phyloP scores from a whole-genome alignment of 2,797 vertebrate species.

The Anguilla marmorata region DNA sequence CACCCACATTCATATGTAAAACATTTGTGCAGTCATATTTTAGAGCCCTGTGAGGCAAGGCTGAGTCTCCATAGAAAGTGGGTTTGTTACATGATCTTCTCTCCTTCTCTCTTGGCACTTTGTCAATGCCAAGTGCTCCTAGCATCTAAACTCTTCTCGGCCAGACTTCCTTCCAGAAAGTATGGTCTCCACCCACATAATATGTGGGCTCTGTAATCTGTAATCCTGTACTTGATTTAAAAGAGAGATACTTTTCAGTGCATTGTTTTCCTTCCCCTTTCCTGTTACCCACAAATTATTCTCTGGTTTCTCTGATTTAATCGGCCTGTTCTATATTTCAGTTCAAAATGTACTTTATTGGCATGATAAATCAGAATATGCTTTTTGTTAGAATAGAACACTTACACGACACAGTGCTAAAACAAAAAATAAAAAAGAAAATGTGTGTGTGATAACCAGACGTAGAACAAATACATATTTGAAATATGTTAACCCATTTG shows the following conservation, averaged over 20 bases:
- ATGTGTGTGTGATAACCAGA: no score
- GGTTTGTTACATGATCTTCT: neutral
- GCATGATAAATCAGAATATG: neutral
- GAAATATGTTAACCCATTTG: no score
- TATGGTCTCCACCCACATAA: constrained; percentile 59
- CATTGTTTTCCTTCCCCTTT: constrained; percentile 61
- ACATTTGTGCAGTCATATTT: neutral
- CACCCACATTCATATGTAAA: neutral
- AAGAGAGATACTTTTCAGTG: constrained; percentile 56
- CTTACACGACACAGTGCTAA: neutral
- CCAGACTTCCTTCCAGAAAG: neutral
- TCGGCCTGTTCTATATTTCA: neutral
- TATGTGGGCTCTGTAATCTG: constrained; percentile 53
- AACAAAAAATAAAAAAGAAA: neutral
- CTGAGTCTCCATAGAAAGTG: neutral
- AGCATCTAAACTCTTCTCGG: neutral
- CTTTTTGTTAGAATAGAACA: no score
- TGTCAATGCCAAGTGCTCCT: neutral
- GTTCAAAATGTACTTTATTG: neutral
- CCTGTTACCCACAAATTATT: constrained; percentile 33
- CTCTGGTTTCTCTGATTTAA: neutral
- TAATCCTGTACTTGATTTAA: constrained; percentile 61
- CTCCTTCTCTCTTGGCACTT: neutral
- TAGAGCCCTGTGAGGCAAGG: neutral
- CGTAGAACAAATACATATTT: no score